Evolutionary conservation across 2,113 vertebrate species (phyloP).

Genomic region (Hucho hucho): DNA sequence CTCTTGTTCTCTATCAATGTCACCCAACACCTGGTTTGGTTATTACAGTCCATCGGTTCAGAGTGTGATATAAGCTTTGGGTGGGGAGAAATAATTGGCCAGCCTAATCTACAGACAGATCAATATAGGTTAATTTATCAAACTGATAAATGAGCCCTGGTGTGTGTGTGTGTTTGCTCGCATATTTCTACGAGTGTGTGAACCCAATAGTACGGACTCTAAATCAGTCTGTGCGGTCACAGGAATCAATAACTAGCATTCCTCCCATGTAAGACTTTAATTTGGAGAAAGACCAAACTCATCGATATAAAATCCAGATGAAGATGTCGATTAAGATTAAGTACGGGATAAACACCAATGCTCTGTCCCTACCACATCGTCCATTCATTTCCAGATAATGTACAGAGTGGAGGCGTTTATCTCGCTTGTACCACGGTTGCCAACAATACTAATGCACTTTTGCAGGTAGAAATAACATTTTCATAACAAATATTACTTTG

Average conservation of each 20-base stretch:
- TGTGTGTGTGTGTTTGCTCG: slow-evolving; percentile 1
- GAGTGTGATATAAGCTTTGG: not conserved
- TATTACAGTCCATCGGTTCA: not conserved
- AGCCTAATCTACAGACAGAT: slow-evolving; percentile 4
- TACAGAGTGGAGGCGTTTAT: no score
- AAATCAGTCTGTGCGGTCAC: not conserved
- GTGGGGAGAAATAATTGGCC: slow-evolving; percentile 1
- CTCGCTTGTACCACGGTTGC: no score
- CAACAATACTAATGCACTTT: no score
- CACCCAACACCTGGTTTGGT: not conserved
- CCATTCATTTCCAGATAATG: no score
- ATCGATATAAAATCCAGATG: not conserved
- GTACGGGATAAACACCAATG: no score
- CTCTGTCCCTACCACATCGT: no score
- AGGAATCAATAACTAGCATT: not conserved
- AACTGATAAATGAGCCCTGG: slow-evolving; percentile 6
- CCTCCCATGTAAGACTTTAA: not conserved
- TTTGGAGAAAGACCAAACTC: not conserved
- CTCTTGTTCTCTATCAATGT: not conserved
- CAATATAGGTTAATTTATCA: slow-evolving; percentile 24
- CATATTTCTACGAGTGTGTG: not conserved
- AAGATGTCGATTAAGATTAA: not conserved
- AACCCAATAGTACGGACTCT: not conserved
- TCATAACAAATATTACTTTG: no score
- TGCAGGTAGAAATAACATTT: no score